These are phyloP conservation scores for Brevimyrus niger DNA, from an alignment of 2,113 vertebrate genomes.

Conservation along the genomic window DNA sequence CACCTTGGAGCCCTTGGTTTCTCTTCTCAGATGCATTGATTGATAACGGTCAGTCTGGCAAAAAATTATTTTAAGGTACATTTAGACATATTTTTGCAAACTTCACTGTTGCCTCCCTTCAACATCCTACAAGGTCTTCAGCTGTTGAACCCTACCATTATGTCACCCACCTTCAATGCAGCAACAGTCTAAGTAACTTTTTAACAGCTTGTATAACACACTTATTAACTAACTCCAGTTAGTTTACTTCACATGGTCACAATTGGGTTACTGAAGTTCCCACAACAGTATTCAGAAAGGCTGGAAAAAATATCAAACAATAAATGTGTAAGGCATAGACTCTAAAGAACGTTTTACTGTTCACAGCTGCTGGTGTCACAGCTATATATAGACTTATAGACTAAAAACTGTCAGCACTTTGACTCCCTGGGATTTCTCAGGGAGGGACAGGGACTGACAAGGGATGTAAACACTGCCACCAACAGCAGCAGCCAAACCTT, in stretches of 20 bases:
- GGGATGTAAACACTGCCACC: conserved; percentile 39
- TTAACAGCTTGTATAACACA: not conserved
- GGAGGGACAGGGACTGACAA: conserved; percentile 27
- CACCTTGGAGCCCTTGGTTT: not conserved
- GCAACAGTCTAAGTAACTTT: not conserved
- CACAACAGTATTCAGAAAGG: not conserved
- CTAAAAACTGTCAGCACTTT: not conserved
- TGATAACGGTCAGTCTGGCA: not conserved
- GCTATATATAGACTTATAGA: conserved; percentile 33
- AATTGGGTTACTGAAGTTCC: not conserved
- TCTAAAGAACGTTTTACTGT: not conserved
- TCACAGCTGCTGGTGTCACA: conserved; percentile 48
- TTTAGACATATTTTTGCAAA: not conserved
- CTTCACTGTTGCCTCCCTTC: not conserved
- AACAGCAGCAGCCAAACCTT: conserved; percentile 4
- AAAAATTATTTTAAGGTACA: not conserved
- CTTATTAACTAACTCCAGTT: not conserved
- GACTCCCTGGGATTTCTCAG: conserved; percentile 36
- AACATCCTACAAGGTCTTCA: not conserved
- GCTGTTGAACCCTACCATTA: not conserved
- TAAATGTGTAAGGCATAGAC: not conserved
- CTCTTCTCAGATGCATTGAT: not conserved
- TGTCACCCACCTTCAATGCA: not conserved
- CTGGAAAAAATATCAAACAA: not conserved
- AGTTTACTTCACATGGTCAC: not conserved